Evolutionary conservation across 37 sponge, comb jelly and placozoan species (phyloP).

Genomic region (Chondrosia reniformis): DNA sequence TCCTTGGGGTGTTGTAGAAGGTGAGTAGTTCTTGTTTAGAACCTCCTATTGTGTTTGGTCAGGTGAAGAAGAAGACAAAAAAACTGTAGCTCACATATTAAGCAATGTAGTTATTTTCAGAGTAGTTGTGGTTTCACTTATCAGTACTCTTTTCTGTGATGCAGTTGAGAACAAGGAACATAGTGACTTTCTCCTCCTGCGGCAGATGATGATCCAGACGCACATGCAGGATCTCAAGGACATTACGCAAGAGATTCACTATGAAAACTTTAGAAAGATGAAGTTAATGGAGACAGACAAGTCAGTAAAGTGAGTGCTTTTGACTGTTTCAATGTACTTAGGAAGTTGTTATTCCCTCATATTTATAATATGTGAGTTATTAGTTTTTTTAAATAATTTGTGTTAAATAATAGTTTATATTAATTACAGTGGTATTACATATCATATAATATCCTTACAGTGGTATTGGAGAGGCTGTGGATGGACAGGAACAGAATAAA

Average conservation of each 20-base stretch:
- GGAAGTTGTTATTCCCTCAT: not conserved
- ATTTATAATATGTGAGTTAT: not conserved
- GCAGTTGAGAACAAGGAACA: conserved; percentile 96
- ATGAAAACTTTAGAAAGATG: conserved; percentile 94
- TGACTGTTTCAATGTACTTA: not conserved
- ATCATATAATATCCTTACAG: not conserved
- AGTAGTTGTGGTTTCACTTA: not conserved
- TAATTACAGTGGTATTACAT: no score
- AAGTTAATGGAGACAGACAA: conserved; percentile 39
- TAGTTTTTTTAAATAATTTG: no score
- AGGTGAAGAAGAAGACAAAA: not conserved
- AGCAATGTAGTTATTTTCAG: no score
- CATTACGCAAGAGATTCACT: conserved; percentile 93
- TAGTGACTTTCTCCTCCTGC: conserved; percentile 85
- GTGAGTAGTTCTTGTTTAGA: conserved; percentile 33
- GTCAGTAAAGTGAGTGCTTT: not conserved
- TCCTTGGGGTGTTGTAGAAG: conserved; percentile 99
- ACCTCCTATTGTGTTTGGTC: conserved; percentile 3
- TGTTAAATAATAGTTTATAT: no score
- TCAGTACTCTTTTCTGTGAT: not conserved
- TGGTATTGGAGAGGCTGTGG: not conserved
- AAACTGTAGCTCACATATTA: no score
- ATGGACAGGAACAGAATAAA: not conserved
- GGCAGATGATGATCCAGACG: conserved; percentile 95
- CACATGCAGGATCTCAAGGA: conserved; percentile 99